Evolutionary conservation across 2,797 vertebrate genomes (phyloP).

Genomic region (Anguilla obscura): DNA sequence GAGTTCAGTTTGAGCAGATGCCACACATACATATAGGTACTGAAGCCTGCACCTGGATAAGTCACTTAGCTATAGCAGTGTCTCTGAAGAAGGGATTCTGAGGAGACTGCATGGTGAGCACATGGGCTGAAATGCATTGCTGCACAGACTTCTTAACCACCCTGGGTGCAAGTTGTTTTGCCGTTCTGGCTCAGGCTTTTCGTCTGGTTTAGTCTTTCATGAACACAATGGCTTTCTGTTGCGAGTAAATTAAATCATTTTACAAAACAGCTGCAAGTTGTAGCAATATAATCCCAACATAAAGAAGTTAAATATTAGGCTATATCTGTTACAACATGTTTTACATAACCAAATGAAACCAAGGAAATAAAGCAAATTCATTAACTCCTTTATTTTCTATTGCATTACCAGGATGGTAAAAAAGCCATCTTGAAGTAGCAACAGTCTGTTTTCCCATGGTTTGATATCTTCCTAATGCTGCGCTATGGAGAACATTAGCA

Average conservation of each 20-base stretch:
- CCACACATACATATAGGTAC: no score
- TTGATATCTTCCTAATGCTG: neutral
- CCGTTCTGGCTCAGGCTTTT: neutral
- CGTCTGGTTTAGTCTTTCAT: neutral
- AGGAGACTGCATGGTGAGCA: neutral
- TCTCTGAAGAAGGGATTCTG: neutral
- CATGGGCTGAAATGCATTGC: neutral
- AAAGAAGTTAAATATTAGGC: neutral
- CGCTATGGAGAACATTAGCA: neutral
- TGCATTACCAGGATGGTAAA: neutral
- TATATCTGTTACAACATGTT: neutral
- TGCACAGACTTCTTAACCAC: neutral
- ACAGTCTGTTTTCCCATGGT: neutral
- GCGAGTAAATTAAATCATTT: neutral
- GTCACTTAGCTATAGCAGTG: neutral
- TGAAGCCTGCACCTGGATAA: neutral
- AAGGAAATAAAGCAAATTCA: neutral
- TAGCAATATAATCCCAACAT: neutral
- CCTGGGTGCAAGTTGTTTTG: neutral
- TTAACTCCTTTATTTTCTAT: neutral
- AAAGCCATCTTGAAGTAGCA: neutral
- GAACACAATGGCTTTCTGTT: neutral
- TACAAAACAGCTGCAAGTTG: neutral
- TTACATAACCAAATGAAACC: neutral
- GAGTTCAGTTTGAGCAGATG: no score